phyloP scores from a whole-genome alignment of 1,140 invertebrate genomes.

The Hesperophylax magnus region DNA sequence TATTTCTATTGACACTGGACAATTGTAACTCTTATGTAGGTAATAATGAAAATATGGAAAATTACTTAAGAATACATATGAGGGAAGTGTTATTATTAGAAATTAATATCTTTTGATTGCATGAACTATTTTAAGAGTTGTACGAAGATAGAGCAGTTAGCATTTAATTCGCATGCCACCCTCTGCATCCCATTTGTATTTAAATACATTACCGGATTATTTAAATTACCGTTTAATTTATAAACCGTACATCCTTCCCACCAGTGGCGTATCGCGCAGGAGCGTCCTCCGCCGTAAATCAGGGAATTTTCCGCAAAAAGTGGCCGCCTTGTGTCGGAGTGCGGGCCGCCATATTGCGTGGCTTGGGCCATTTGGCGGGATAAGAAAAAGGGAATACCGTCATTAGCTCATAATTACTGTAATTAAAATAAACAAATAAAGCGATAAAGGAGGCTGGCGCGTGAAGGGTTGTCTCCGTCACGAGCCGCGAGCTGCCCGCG shows the following conservation, averaged over 20 bases:
- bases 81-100: too few relatives aligned
- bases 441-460: slow-evolving; percentile 69
- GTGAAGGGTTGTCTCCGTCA: slow-evolving; percentile 71
- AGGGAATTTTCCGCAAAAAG: slow-evolving; percentile 31
- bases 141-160: not conserved
- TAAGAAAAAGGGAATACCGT: slow-evolving; percentile 72
- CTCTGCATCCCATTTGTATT: slow-evolving; percentile 35
- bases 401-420: slow-evolving; percentile 74
- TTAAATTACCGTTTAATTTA: slow-evolving; percentile 48
- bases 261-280: not conserved
- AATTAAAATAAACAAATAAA: slow-evolving; percentile 74
- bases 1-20: too few relatives aligned
- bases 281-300: slow-evolving; percentile 36
- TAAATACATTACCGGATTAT: slow-evolving; percentile 46
- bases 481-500: not conserved
- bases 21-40: too few relatives aligned
- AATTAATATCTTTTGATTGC: too few relatives aligned
- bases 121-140: too few relatives aligned
- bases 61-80: too few relatives aligned
- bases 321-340: slow-evolving; percentile 20
- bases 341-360: slow-evolving; percentile 40
- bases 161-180: slow-evolving; percentile 12
- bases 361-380: slow-evolving; percentile 59
- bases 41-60: too few relatives aligned
- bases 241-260: slow-evolving; percentile 40